phyloP scores from a whole-genome alignment of 2,113 vertebrate species.

The Pedionomus torquatus region DNA sequence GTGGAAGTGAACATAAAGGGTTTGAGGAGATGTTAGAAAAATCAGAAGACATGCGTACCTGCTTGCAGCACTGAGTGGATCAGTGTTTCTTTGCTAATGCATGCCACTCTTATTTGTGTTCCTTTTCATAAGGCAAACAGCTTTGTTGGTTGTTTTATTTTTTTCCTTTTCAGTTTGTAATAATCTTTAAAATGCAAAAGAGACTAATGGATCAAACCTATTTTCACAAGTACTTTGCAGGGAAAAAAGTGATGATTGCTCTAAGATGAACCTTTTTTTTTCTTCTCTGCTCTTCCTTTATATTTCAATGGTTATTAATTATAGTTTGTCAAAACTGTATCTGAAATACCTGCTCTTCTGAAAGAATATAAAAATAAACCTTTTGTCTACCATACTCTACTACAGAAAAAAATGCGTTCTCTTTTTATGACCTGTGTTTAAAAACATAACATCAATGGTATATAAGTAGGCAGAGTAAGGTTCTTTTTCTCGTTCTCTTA shows the following conservation, averaged over 20 bases:
- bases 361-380: background rate
- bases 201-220: background rate
- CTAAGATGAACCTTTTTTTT: background rate
- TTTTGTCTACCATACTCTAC: background rate
- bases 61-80: background rate
- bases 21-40: background rate
- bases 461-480: background rate
- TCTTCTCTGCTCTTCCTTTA: background rate
- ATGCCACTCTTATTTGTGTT: background rate
- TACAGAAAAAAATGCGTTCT: background rate
- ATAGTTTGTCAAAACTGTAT: background rate
- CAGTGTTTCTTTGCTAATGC: background rate
- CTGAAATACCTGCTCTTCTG: background rate
- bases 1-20: background rate
- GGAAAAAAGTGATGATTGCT: background rate
- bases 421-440: background rate
- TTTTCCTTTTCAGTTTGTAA: background rate
- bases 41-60: background rate
- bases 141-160: background rate
- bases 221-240: background rate
- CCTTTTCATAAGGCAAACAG: background rate
- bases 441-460: background rate
- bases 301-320: constrained; percentile 36
- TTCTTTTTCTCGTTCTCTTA: background rate
- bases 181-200: background rate